Evolutionary conservation across 1,140 invertebrate species (phyloP), one percentile per base, ranked within the genome.

Genomic region (Micrasema minimum): DNA sequence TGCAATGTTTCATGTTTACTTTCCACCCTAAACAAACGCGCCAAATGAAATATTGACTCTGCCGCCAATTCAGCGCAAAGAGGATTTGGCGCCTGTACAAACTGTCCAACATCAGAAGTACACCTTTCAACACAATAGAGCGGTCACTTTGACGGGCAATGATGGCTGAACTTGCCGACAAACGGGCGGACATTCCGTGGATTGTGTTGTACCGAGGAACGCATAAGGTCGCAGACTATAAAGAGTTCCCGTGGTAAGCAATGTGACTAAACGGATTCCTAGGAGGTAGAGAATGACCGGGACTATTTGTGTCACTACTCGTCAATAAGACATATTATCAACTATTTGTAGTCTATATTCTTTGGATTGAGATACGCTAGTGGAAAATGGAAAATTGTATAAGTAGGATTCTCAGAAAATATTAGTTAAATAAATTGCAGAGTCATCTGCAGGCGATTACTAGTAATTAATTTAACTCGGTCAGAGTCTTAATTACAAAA

Each of bases 11-110:
- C 45, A n/a, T 59, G 10, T 59, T 38, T 59, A 41, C 55, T 14
- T 7, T 59, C 20, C n/a, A 16, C 45, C 61, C 61, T 64, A 64
- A 64, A 48, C 45, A 64, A 64, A 64, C 31, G 22, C 1, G 7
- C 41, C 26, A 14, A 14, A 23, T 23, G 11, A 46, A 46, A 64
- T 64, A 64, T 64, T 64, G 22, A 64, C 61, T 48, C 6, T 64
- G 31, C 55, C 55, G 6, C 55, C 14, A 59, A 59, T 20, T 64
- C 45, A 46, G 61, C 61, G 61, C 61, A 64, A 64, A 62, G 45
- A 14, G 45, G 61, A 26, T 31, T 26, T 46, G 14, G 61, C 41
- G 61, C 45, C 61, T 64, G 38, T 46, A 7, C 55, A 38, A 38
- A 22, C 55, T 2, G 31, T 7, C n/a, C n/a, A 35, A 55, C 20